phyloP scores from a whole-genome alignment of 1,140 invertebrate genomes.

The Drosophila erecta region DNA sequence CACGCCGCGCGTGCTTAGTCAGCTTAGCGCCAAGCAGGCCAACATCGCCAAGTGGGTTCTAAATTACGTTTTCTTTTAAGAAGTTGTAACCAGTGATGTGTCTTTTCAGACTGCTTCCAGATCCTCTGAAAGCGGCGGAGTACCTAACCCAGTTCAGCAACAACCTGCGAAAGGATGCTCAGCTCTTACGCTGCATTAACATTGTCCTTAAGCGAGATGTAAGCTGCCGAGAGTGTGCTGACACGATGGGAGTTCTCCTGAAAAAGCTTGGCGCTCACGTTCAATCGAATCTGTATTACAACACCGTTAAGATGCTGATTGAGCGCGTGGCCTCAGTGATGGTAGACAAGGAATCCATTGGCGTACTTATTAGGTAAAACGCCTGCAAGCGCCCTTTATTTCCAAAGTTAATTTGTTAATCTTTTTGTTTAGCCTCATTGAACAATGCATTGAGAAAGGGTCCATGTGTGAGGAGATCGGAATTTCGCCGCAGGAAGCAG shows the following conservation, averaged over 20 bases:
- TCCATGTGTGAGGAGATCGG: conserved; percentile 88
- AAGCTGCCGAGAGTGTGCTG: conserved; percentile 95
- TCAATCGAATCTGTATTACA: conserved; percentile 97
- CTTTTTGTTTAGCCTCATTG: conserved; percentile 59
- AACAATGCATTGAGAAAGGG: conserved; percentile 79
- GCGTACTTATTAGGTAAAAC: conserved; percentile 88
- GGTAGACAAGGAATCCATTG: conserved; percentile 95
- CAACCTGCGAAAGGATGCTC: conserved; percentile 91
- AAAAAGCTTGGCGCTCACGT: conserved; percentile 97
- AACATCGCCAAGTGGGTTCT: conserved; percentile 75
- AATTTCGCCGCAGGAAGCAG: conserved; percentile 91
- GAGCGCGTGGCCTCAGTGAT: conserved; percentile 97
- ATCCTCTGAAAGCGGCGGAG: conserved; percentile 96
- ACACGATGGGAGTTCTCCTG: conserved; percentile 91
- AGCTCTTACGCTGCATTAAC: conserved; percentile 93
- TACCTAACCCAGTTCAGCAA: conserved; percentile 95
- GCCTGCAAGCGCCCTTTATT: background rate
- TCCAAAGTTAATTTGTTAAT: conserved; percentile 6
- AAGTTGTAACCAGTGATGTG: background rate
- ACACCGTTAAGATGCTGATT: conserved; percentile 96
- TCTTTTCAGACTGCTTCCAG: conserved; percentile 88
- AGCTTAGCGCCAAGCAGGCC: conserved; percentile 87
- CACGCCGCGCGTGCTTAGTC: conserved; percentile 88
- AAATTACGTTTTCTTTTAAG: background rate
- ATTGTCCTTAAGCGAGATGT: conserved; percentile 94